Evolutionary conservation across 2,113 vertebrate genomes (phyloP).

Genomic region (Mandrillus leucophaeus): DNA sequence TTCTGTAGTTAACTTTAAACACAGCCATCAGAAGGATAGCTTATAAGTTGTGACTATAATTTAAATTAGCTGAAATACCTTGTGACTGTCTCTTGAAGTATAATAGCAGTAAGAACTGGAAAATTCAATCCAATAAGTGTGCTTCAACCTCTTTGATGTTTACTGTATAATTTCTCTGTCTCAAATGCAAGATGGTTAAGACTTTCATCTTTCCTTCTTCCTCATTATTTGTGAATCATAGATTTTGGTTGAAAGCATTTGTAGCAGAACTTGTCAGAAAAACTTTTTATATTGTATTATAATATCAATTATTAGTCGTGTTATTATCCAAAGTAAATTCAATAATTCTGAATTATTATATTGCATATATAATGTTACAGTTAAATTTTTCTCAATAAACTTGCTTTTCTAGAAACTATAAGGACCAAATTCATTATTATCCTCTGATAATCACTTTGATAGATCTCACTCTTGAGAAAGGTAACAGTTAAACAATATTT

Average conservation of each 20-base stretch:
- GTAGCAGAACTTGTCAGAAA: conserved; percentile 35
- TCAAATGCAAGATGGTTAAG: conserved; percentile 31
- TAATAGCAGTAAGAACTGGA: conserved; percentile 67
- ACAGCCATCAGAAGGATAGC: conserved; percentile 58
- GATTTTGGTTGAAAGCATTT: conserved; percentile 49
- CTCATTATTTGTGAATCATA: conserved; percentile 25
- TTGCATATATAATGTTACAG: conserved; percentile 42
- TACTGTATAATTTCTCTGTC: conserved; percentile 58
- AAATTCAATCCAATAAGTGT: conserved; percentile 54
- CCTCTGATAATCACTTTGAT: not conserved
- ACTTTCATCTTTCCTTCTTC: conserved; percentile 50
- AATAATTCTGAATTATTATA: conserved; percentile 46
- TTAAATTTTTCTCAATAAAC: conserved; percentile 30
- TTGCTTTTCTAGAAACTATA: not conserved
- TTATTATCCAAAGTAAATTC: conserved; percentile 68
- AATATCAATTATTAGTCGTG: conserved; percentile 2
- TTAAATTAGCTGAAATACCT: conserved; percentile 71
- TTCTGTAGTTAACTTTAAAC: conserved; percentile 35
- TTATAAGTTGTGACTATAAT: conserved; percentile 44
- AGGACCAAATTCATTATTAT: not conserved
- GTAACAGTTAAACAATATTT: not conserved
- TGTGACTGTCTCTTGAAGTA: conserved; percentile 52
- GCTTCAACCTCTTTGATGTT: conserved; percentile 50
- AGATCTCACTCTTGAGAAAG: conserved; percentile 13
- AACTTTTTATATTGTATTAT: not conserved